These are phyloP conservation scores for Dipus sagitta DNA, from an alignment of 2,797 vertebrate species.

Conservation along the genomic window DNA sequence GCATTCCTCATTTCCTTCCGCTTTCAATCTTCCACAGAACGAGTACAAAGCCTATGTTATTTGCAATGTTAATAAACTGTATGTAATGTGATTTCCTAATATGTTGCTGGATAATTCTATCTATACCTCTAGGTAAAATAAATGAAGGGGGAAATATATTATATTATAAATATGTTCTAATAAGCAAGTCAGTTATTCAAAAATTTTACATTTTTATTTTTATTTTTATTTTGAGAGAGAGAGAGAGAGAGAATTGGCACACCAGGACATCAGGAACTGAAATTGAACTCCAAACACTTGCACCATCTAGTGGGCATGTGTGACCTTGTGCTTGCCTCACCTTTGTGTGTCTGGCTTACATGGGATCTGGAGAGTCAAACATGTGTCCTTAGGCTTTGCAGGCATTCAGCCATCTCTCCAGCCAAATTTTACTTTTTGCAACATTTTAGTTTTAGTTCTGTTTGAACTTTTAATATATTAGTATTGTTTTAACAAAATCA, in stretches of 20 bases:
- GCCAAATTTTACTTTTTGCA: background rate
- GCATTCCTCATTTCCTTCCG: background rate
- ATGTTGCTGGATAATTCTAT: background rate
- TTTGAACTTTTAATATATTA: background rate
- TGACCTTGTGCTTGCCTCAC: no score
- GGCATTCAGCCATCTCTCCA: no score
- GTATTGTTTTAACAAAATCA: background rate
- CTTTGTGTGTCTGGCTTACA: no score
- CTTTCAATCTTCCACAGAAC: background rate
- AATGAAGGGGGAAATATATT: background rate
- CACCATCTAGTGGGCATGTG: no score
- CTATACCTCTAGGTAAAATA: background rate
- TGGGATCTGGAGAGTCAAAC: no score
- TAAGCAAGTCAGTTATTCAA: background rate
- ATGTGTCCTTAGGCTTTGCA: no score
- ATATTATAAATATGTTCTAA: background rate
- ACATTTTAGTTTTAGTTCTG: no score
- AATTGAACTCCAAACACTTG: no score
- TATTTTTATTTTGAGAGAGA: no score
- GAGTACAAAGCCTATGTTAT: background rate
- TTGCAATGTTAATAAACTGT: background rate
- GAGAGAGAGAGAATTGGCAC: no score
- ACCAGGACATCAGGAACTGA: no score
- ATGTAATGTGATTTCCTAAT: background rate
- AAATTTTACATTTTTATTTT: no score